These are phyloP conservation scores for Apaloderma vittatum DNA, from an alignment of 2,113 vertebrate genomes.

Conservation along the genomic window DNA sequence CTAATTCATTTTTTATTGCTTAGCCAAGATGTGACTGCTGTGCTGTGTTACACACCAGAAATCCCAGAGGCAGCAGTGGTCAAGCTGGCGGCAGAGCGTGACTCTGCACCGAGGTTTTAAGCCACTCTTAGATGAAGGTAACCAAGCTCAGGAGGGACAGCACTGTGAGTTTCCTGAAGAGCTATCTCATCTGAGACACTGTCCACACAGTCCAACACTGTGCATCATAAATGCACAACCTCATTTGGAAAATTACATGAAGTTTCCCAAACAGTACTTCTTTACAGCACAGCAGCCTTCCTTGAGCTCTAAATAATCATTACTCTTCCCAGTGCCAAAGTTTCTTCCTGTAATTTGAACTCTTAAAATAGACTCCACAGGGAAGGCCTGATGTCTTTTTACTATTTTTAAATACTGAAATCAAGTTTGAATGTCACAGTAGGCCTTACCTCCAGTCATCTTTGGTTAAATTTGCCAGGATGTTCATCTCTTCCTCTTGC, in stretches of 20 bases:
- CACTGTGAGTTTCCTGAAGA: not conserved
- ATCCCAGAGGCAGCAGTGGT: not conserved
- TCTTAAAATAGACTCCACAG: not conserved
- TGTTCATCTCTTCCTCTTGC: slow-evolving; percentile 99
- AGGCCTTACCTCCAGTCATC: slow-evolving; percentile 95
- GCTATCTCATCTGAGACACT: not conserved
- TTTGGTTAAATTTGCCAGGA: slow-evolving; percentile 93
- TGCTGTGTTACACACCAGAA: not conserved
- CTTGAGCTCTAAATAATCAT: not conserved
- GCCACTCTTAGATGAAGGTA: not conserved
- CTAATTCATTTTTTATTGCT: not conserved
- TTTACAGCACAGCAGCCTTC: not conserved
- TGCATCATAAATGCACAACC: not conserved
- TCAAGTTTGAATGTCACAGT: not conserved
- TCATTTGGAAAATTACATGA: not conserved
- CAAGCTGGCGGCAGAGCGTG: not conserved
- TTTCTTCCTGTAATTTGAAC: not conserved
- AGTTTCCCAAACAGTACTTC: not conserved
- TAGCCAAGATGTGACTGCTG: not conserved
- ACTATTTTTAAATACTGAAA: slow-evolving; percentile 3
- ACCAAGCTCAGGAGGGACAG: not conserved
- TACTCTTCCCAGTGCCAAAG: not conserved
- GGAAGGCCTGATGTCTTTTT: not conserved
- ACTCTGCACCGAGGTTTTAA: not conserved
- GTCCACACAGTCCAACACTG: not conserved